Evolutionary conservation across 1,140 invertebrate genomes (phyloP).

Genomic region (Lepidotrigona ventralis): DNA sequence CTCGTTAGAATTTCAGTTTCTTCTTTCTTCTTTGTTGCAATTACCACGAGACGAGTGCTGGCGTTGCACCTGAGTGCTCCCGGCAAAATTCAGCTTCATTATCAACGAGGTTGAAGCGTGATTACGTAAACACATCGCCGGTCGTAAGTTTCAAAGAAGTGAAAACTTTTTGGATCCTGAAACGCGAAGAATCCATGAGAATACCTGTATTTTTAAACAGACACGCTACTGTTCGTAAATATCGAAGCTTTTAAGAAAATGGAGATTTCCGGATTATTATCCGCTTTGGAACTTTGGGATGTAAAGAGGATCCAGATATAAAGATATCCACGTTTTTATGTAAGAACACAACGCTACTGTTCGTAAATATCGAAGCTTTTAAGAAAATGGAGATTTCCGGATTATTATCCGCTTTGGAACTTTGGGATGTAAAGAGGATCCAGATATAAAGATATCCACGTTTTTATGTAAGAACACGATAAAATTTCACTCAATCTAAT

Average conservation of each 20-base stretch:
- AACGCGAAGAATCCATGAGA: too few relatives aligned
- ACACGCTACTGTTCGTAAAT: background rate
- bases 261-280: background rate
- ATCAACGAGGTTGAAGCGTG: background rate
- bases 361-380: background rate
- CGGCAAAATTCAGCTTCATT: background rate
- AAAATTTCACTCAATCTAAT: too few relatives aligned
- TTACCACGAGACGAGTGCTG: background rate
- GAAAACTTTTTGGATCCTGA: too few relatives aligned
- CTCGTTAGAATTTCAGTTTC: background rate
- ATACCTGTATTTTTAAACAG: too few relatives aligned
- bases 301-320: background rate
- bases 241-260: background rate
- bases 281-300: background rate
- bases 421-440: background rate
- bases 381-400: background rate
- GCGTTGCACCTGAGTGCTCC: background rate
- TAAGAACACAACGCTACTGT: too few relatives aligned
- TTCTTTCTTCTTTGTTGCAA: background rate
- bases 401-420: background rate
- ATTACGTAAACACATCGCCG: background rate
- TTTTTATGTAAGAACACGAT: too few relatives aligned
- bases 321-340: too few relatives aligned
- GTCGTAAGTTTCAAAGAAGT: too few relatives aligned
- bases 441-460: too few relatives aligned